Base-by-base conservation (phyloP, 2,888 invertebrate species). In the Agrotis puta region DNA sequence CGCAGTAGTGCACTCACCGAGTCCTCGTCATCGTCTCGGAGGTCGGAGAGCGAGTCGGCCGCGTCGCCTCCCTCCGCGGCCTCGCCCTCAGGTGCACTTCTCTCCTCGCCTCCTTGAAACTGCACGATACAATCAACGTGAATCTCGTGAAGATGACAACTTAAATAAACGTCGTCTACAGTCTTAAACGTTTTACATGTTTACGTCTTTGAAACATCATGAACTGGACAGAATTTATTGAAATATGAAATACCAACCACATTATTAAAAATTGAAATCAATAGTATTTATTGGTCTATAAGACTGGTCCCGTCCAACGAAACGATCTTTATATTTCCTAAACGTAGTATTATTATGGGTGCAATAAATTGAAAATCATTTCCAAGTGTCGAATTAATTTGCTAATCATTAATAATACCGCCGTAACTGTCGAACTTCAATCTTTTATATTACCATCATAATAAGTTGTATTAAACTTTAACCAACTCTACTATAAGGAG, bases 1-100 rank as follows among this genome's bases (percentile, higher is more conserved):
- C 79, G 83, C 84, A 87, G 83, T 87, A 90, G 90, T 91, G 92
- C 91, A 92, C 98, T 98, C 90, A 98, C 98, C 58, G 98, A 97
- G 90, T 98, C 97, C 91, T 97, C 97, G 79, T 96, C 96, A 85
- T 97, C 95, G 79, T 96, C 96, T 91, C 96, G 94, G 82, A 96
- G 94, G 88, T 96, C 96, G 88, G 96, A 95, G 85, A 96, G 94
- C 82, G 94, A 86, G 87, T 96, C 96, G 77, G 89, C 89, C 62
- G 88, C 86, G 83, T 93, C 94, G 66, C 91, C 92, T 67, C 89
- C 93, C 85, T 92, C 92, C 71, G 84, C 87, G 64, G 84, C 86
- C 81, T 92, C 94, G 72, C 91, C 93, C 80, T 89, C 93, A 58
- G 83, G 74, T 70, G 87, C 89, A 86, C 88, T 90, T 86, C 88